A percentile compares a stretch with the other conserved stretches of the same genome.
These are phyloP conservation scores for Linnaemya tessellans DNA, from an alignment of 2,888 invertebrate species.

Conservation along the genomic window DNA sequence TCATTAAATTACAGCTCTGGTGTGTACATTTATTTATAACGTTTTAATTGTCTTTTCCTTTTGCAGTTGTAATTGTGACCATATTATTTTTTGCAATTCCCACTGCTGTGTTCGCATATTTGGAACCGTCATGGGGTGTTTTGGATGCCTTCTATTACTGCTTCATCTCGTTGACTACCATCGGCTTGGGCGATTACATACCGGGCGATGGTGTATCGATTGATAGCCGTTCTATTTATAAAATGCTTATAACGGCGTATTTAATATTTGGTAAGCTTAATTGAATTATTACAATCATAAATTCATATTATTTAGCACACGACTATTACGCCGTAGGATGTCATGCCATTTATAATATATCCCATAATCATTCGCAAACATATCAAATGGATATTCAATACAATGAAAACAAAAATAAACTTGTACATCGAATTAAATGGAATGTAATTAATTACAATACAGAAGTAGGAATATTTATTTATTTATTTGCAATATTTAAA, in stretches of 20 bases:
- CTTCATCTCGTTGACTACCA: conserved; percentile 94
- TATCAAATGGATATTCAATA: not conserved
- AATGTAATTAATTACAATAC: too few relatives aligned
- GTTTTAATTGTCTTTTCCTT: conserved; percentile 33
- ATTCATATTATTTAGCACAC: not conserved
- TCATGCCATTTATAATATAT: not conserved
- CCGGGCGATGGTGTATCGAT: conserved; percentile 90
- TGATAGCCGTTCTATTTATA: conserved; percentile 91
- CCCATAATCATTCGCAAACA: not conserved
- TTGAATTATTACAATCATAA: not conserved
- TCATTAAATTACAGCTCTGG: too few relatives aligned
- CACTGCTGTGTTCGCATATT: conserved; percentile 88
- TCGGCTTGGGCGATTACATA: conserved; percentile 95
- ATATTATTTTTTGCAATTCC: conserved; percentile 89
- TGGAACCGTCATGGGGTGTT: conserved; percentile 93
- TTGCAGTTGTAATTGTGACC: conserved; percentile 85
- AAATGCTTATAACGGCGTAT: conserved; percentile 91
- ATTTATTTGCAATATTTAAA: too few relatives aligned
- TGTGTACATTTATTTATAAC: not conserved
- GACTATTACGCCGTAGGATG: not conserved
- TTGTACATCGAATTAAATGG: not conserved
- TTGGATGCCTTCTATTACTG: conserved; percentile 95
- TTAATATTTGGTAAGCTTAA: conserved; percentile 77
- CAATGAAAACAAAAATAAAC: not conserved
- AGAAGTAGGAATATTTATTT: too few relatives aligned